A percentile compares a stretch with the other conserved stretches of the same genome.
These are phyloP conservation scores for Crotalus tigris DNA, from an alignment of 2,113 vertebrate species.

Conservation along the genomic window DNA sequence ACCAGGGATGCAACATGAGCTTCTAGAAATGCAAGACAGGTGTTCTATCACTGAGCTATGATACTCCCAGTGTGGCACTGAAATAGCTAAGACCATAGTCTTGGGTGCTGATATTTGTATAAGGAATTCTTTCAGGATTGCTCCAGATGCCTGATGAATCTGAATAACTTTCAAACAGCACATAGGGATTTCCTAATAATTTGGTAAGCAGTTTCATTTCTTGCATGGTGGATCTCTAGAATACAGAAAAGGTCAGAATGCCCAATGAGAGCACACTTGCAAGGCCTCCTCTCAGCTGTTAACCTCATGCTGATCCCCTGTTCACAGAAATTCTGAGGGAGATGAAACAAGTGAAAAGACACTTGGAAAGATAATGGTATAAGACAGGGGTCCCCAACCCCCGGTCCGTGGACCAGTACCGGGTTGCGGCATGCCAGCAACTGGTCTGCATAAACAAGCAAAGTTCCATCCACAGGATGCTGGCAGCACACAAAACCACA, in stretches of 20 bases:
- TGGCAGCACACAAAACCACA: neutral
- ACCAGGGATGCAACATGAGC: neutral
- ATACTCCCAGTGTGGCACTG: neutral
- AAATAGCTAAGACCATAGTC: conserved; percentile 19
- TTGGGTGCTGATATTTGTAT: conserved; percentile 18
- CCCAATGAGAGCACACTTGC: neutral
- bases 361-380: neutral
- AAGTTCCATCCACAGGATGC: neutral
- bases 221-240: neutral
- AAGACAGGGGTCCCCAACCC: neutral
- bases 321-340: neutral
- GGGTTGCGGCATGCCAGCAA: neutral
- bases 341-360: neutral
- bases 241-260: neutral
- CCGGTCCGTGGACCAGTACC: too few species aligned
- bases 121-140: neutral
- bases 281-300: neutral
- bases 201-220: neutral
- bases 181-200: neutral
- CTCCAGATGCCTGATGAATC: neutral
- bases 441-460: neutral
- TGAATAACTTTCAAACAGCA: neutral
- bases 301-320: neutral
- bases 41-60: neutral
- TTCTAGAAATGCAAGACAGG: neutral